Percentiles rank a stretch among this genome's conserved stretches.
phyloP scores from a whole-genome alignment of 2,113 vertebrate genomes.

The Lontra canadensis region DNA sequence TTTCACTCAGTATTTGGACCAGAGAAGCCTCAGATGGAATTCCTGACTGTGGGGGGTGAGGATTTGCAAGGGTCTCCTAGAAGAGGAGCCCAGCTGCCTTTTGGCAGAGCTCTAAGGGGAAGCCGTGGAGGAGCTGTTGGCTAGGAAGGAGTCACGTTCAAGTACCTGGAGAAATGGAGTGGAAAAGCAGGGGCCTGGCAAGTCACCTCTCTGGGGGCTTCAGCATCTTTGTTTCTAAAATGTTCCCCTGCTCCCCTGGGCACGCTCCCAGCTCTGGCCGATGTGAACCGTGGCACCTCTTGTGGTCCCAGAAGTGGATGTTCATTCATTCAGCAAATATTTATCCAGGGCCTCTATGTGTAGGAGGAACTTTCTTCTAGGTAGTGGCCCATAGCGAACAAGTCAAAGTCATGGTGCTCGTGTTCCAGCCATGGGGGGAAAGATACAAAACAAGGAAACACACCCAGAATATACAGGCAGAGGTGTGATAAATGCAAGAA shows the following conservation, averaged over 20 bases:
- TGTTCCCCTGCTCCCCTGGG: neutral
- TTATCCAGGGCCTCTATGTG: neutral
- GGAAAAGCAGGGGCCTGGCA: neutral
- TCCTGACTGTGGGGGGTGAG: neutral
- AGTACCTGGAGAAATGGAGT: neutral
- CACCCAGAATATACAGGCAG: neutral
- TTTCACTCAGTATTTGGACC: neutral
- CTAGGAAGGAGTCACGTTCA: neutral
- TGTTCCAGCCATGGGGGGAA: neutral
- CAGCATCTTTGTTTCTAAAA: neutral
- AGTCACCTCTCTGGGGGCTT: neutral
- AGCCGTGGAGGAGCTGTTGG: neutral
- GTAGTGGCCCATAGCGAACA: neutral
- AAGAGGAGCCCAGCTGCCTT: neutral
- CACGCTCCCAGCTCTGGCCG: neutral
- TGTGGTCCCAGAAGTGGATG: neutral
- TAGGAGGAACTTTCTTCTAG: neutral
- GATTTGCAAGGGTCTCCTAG: neutral
- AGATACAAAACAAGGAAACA: neutral
- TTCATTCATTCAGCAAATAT: conserved; percentile 19
- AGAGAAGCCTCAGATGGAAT: neutral
- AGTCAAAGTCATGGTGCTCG: neutral
- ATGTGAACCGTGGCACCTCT: neutral
- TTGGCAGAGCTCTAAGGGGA: neutral
- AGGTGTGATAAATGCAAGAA: neutral